A percentile compares a stretch with the other conserved stretches of the same genome.
These are phyloP conservation scores for Dendrolimus houi DNA, from an alignment of 2,888 invertebrate species.

Conservation along the genomic window DNA sequence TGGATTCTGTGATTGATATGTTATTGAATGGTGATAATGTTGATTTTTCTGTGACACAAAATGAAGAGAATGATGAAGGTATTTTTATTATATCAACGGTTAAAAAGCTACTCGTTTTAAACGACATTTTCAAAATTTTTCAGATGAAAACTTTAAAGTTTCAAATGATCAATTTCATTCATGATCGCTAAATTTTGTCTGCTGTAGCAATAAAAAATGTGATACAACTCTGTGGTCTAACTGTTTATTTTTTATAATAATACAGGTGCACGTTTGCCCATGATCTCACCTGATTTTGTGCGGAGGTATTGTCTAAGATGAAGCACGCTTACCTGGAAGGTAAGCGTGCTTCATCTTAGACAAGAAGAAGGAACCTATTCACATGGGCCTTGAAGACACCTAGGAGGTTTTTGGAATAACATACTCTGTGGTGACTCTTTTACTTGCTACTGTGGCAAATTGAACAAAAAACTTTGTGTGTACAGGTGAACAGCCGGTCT, in stretches of 20 bases:
- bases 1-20: constrained; percentile 32
- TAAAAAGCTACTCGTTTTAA: not conserved
- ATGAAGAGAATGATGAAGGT: constrained; percentile 20
- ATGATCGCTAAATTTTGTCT: no score
- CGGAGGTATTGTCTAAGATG: not conserved
- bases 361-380: not conserved
- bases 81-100: not conserved
- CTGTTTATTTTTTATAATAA: not conserved
- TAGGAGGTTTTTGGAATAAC: not conserved
- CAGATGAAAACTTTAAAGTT: constrained; percentile 2
- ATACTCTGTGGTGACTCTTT: not conserved
- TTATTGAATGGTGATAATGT: constrained; percentile 27
- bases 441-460: not conserved
- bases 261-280: not conserved
- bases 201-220: not conserved
- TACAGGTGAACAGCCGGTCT: constrained; percentile 19
- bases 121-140: not conserved
- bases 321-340: not conserved
- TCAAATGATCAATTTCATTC: no score
- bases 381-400: not conserved
- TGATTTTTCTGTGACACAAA: constrained; percentile 9
- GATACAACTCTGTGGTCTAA: not conserved
- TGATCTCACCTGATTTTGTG: no score
- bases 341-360: no score
- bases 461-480: not conserved